Evolutionary conservation across 2,888 invertebrate genomes (phyloP), one percentile per base, ranked within the genome.

Genomic region (Isoperla grammatica): DNA sequence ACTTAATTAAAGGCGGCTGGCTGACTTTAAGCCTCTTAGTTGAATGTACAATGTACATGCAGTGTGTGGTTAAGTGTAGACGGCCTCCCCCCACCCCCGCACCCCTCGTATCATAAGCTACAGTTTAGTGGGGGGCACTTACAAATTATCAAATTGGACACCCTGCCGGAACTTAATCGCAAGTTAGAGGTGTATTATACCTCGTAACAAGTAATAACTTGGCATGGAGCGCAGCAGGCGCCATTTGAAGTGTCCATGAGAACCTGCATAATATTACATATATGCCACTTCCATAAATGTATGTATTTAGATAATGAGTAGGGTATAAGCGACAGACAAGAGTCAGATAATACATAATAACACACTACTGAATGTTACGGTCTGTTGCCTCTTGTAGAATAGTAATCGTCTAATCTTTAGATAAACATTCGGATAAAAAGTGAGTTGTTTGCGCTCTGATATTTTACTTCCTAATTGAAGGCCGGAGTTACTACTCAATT

Each of bases 71-170:
- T n/a, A n/a, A n/a, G n/a, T 29, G 29, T 29, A 8, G 5, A 29
- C 29, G 8, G 4, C 29, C 29, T 8, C 29, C n/a, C 29, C 8
- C 8, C 29, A 29, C 8, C 29, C 29, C 29, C 29, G n/a, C 29
- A 6, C 8, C 29, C 29, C 5, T 29, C 29, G 29, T 29, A 8
- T 29, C 29, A 29, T 29, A 29, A 29, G 29, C 29, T 19, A 19
- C 15, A 13, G 45, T 45, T 45, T 45, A 45, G 17, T 45, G 45
- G 45, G 15, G 17, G 45, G 4, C 19, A 45, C 15, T 45, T 45
- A 45, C 45, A 19, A 45, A 19, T 45, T 45, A 45, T 45, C 45
- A 19, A 13, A 17, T 19, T 45, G 45, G 45, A 45, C 42, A 45
- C 17, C 45, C 15, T 17, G 45, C 17, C 3, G 45, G 45, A 19